Evolutionary conservation across 2,888 invertebrate species (phyloP), one percentile per base, ranked within the genome.

Genomic region (Embidobia sp.): DNA sequence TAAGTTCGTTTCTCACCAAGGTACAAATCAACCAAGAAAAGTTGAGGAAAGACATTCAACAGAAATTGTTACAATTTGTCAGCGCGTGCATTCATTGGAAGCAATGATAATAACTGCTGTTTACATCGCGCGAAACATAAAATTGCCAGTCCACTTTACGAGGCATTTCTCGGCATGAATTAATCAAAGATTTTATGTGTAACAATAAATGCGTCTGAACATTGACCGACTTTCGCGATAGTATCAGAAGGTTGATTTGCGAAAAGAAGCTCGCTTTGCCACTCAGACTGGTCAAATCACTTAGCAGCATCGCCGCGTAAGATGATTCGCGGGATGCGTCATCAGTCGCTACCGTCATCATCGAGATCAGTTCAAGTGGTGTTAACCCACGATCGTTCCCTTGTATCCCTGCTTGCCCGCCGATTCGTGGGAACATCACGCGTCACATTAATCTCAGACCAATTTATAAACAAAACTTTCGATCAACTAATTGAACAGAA

Each of bases 301-400:
- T 84, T 79, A 73, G 74, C 76, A 81, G 73, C 80, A 75, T 82
- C 26, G 66, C 48, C 74, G 61, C 55, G 82, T 83, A 84, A 83
- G 83, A 84, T 84, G 85, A 87, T 87, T 87, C 85, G 87, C 85
- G 86, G 79, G 74, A 74, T 78, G 77, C 78, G 81, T 78, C 88
- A 87, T 83, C 81, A 77, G 78, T 81, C 53, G 80, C 77, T 80
- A 82, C 79, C 40, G 35, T 81, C 83, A 81, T 87, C 86, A 88
- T 88, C 87, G 85, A 82, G 81, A 87, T 85, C 86, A 82, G 88
- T 88, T 88, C 87, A 87, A 88, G 87, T 88, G 87, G 85, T 85
- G 85, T 86, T 87, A 86, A 88, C 87, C 83, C 77, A 80, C 44
- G 80, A 79, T 83, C 70, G 80, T 80, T 84, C 82, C 80, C 83